Percentiles rank a stretch among this genome's conserved stretches.
These are phyloP conservation scores for Phylloscopus collybita DNA, from an alignment of 2,797 vertebrate species.

Conservation along the genomic window DNA sequence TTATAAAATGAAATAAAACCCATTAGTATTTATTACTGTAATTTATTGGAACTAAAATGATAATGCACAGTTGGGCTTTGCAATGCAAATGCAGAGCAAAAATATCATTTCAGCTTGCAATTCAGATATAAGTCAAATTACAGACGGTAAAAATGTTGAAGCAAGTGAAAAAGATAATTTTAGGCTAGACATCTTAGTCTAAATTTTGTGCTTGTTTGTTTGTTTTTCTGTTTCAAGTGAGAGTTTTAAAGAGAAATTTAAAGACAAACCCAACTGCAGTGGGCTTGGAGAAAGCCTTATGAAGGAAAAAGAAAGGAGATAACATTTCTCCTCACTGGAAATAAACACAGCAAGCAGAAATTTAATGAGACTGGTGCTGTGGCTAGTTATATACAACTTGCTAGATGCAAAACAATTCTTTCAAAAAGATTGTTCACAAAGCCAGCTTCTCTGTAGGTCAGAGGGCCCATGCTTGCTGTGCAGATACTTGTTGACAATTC, in stretches of 20 bases:
- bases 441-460: neutral
- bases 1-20: neutral
- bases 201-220: neutral
- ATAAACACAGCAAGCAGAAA: neutral
- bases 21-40: neutral
- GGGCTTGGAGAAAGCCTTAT: neutral
- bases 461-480: neutral
- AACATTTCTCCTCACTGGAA: neutral
- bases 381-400: neutral
- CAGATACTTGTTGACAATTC: neutral
- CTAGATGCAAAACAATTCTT: neutral
- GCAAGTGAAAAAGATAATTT: neutral
- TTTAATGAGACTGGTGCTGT: neutral
- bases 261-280: neutral
- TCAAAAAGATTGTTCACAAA: neutral
- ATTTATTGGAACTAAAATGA: neutral
- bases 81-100: neutral
- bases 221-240: neutral
- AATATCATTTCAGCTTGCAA: neutral
- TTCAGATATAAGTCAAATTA: neutral
- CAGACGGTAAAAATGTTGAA: neutral
- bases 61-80: neutral
- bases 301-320: neutral
- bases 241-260: neutral
- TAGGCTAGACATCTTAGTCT: neutral